Conservation (phyloP, 2,888 invertebrate genomes). For the Pimpla rufipes region DNA sequence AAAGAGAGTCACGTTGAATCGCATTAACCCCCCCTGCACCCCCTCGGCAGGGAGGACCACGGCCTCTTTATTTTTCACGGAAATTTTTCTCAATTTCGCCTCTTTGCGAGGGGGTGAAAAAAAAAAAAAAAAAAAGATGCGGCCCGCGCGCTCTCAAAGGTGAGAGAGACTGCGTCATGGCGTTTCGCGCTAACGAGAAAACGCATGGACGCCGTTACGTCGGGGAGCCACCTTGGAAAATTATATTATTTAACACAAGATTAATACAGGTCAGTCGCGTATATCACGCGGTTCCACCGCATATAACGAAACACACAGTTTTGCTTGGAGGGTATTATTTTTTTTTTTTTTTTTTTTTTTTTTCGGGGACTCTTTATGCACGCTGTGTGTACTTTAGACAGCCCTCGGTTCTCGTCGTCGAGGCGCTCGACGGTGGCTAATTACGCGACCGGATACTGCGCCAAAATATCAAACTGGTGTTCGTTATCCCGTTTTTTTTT, state of each 20-base stretch:
- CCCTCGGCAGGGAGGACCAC: slow-evolving; percentile 8
- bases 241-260: slow-evolving; percentile 37
- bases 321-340: background rate
- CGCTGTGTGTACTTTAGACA: slow-evolving; percentile 5
- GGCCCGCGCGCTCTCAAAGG: background rate
- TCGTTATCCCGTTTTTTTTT: background rate
- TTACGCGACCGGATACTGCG: slow-evolving; percentile 28
- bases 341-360: background rate
- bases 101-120: background rate
- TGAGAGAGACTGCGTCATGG: slow-evolving; percentile 15
- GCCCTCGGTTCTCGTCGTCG: slow-evolving; percentile 1
- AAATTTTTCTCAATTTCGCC: slow-evolving; percentile 2
- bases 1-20: slow-evolving; percentile 50
- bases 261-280: slow-evolving; percentile 37
- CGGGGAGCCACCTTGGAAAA: background rate
- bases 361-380: slow-evolving; percentile 13
- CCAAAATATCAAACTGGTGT: slow-evolving; percentile 14
- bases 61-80: slow-evolving; percentile 1
- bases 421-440: slow-evolving; percentile 47
- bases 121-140: slow-evolving; percentile 7
- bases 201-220: slow-evolving; percentile 11
- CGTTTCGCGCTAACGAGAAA: slow-evolving; percentile 10
- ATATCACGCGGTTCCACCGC: background rate
- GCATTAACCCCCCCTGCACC: slow-evolving; percentile 45
- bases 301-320: background rate